phyloP scores from a whole-genome alignment of 2,113 vertebrate genomes.

The Electrona antarctica region DNA sequence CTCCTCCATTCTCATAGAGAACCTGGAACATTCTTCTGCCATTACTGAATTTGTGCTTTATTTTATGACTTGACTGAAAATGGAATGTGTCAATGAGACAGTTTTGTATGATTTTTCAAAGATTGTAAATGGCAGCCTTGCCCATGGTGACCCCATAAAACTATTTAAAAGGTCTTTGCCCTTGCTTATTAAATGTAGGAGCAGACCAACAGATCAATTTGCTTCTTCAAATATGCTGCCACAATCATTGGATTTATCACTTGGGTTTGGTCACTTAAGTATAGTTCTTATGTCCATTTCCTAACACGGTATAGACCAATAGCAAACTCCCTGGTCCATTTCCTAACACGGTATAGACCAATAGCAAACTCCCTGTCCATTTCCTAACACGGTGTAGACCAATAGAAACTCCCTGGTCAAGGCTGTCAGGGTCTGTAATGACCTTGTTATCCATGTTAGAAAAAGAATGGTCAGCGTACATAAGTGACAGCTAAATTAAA shows the following conservation, averaged over 20 bases:
- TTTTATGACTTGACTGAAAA: conserved; percentile 48
- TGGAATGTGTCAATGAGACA: conserved; percentile 53
- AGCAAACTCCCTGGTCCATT: conserved; percentile 24
- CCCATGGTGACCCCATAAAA: conserved; percentile 37
- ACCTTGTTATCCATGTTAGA: conserved; percentile 40
- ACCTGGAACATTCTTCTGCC: conserved; percentile 50
- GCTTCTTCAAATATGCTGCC: conserved; percentile 21
- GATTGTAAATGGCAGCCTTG: conserved; percentile 74
- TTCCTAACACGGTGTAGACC: not conserved
- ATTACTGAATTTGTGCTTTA: conserved; percentile 47
- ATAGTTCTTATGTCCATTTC: conserved; percentile 6
- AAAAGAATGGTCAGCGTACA: conserved; percentile 47
- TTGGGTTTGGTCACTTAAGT: conserved; percentile 7
- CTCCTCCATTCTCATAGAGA: conserved; percentile 46
- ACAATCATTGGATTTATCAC: conserved; percentile 6
- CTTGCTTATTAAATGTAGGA: conserved; percentile 12
- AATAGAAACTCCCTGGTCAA: conserved; percentile 41
- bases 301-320: conserved; percentile 2
- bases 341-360: not conserved
- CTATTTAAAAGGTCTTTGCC: conserved; percentile 17
- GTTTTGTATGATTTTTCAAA: conserved; percentile 51
- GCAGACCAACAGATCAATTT: conserved; percentile 12
- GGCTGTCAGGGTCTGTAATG: conserved; percentile 54
- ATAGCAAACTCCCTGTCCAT: conserved; percentile 25
- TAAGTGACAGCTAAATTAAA: conserved; percentile 47